Base-by-base conservation (phyloP, 2,888 invertebrate species). In the Caenorhabditis sp. region DNA sequence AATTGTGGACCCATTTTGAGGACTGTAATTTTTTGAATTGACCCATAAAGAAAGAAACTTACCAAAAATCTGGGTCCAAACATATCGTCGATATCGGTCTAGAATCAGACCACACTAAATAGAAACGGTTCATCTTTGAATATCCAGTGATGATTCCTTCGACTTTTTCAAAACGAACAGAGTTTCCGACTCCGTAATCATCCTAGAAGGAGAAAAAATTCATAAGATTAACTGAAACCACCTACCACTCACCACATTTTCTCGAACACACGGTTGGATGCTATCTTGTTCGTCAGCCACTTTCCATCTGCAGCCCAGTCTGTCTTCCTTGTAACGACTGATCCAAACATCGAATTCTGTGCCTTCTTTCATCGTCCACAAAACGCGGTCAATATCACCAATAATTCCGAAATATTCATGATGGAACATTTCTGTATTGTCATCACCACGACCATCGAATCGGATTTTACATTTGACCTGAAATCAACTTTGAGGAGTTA, bases 381-480 rank as follows among this genome's bases (percentile, higher is more conserved):
- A 26, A 5, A 76, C n/a, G 5, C 26, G 7, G 1, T 28, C n/a
- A 6, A 59, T 19, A 68, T 76, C 68, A 22, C 68, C 49, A n/a
- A 76, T 41, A 16, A 24, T 38, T 49, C 76, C 76, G 35, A 76
- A 68, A 35, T 59, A 68, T 2, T 44, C 16, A 24, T 61, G 56
- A n/a, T 28, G 5, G 38, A 51, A 76, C 59, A 76, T 41, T 26
- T 51, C 68, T 24, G 68, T 35, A 10, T 31, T 35, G 7, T 26
- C 26, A 7, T 47, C 10, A 14, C 14, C n/a, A 0, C 14, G 26
- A 14, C 59, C 51, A 16, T 59, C 49, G 35, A 49, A 28, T 38
- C 49, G 31, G 6, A 68, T 19, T 22, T 51, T n/a, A 0, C 51
- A 49, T 49, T 31, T 58, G 0, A 75, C 59, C 66, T 75, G 19